Evolutionary conservation across 92 coral and sea anemone genomes (phyloP), one percentile per base, ranked within the genome.

Genomic region (Epizoanthus scotinus): DNA sequence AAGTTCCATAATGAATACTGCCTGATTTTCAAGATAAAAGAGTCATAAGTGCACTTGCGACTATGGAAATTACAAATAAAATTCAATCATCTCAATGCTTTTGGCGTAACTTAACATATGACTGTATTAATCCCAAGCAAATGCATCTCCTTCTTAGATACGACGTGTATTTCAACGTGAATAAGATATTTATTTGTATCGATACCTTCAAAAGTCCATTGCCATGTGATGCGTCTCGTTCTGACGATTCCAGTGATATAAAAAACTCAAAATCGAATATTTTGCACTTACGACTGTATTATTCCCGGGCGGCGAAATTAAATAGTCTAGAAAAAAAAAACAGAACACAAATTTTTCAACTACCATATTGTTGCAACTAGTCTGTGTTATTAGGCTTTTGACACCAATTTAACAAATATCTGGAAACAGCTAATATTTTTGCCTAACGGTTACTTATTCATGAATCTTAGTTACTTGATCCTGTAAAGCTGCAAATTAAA

Each of bases 111-210:
- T 63, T 63, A 63, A 63, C 69, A 63, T 63, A 63, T 18, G 69
- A 63, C 69, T 63, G 69, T 63, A 63, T 63, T 63, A 63, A 63
- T 63, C 69, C 69, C 69, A 63, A 63, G 69, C 26, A 63, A 63
- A 63, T 63, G 65, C 69, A 63, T 63, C 10, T 63, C 69, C 69
- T 63, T 63, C 38, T 63, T 4, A 8, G 69, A 63, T 63, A 63
- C 69, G 36, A 63, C 69, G 1, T 63, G 69, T 24, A 63, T 63
- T 24, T 63, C 34, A 63, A 2, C 69, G 19, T 63, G 69, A 63
- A 24, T 63, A 63, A 63, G 69, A 24, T 63, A 10, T 63, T 24
- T 63, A 63, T 63, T 63, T 63, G 69, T 63, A 27, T 63, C 69
- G 40, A 63, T 63, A 60, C 65, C 65, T 60, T 60, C 65, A 22